A percentile compares a stretch with the other conserved stretches of the same genome.
Conservation (phyloP, 2,888 invertebrate species). For the Eurytoma californica region DNA sequence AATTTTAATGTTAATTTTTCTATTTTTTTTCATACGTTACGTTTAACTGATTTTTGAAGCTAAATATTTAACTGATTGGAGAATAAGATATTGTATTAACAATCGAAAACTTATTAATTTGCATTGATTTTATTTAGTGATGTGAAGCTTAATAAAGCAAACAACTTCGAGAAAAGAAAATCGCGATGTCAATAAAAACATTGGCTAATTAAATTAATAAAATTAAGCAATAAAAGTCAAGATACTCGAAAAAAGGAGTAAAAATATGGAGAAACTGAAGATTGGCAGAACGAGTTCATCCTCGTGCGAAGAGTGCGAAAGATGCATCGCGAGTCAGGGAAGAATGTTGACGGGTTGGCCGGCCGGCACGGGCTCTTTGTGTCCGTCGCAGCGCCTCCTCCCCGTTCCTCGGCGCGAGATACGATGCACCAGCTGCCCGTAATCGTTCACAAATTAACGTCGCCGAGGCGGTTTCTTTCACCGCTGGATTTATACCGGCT, state of each 20-base stretch:
- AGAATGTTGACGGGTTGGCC: conserved; percentile 60
- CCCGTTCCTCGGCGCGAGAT: conserved; percentile 38
- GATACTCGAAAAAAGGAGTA: conserved; percentile 22
- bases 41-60: no score
- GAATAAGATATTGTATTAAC: neutral
- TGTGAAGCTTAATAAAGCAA: no score
- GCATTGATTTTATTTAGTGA: no score
- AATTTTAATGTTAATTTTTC: neutral
- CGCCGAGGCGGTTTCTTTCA: conserved; percentile 70
- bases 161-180: no score
- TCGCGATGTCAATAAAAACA: neutral
- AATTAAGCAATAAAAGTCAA: conserved; percentile 40
- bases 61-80: no score
- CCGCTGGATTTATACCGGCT: conserved; percentile 64
- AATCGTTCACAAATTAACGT: conserved; percentile 74
- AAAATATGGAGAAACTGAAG: conserved; percentile 36
- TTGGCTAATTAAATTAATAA: conserved; percentile 32
- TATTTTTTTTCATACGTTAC: neutral
- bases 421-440: conserved; percentile 70
- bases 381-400: conserved; percentile 57
- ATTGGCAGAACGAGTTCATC: conserved; percentile 52
- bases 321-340: conserved; percentile 45
- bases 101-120: neutral
- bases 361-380: conserved; percentile 12
- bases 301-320: conserved; percentile 34